Conservation (phyloP, 2,888 invertebrate species). For the Halictus ligatus region DNA sequence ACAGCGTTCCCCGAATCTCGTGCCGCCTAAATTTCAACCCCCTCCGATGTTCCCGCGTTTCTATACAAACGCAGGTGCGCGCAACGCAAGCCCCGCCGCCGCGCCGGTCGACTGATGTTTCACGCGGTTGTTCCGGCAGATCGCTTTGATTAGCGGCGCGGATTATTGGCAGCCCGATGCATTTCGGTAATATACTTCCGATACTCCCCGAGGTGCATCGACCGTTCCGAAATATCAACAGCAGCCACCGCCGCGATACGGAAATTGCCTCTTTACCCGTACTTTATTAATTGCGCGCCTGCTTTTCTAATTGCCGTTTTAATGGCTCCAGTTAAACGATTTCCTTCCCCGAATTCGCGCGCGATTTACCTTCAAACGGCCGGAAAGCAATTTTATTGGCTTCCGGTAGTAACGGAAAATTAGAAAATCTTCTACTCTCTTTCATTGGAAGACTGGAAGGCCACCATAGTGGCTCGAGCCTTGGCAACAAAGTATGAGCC, state of each 20-base stretch:
- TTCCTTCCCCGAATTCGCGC: too few species aligned
- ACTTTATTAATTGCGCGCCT: conserved; percentile 7
- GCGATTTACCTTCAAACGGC: neutral
- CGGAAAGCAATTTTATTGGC: neutral
- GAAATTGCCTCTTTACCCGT: conserved; percentile 10
- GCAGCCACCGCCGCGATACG: neutral
- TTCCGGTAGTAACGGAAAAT: neutral
- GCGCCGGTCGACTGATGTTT: conserved; percentile 25
- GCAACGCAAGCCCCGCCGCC: neutral
- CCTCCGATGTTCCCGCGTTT: neutral
- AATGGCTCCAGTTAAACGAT: neutral
- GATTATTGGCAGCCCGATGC: conserved; percentile 43
- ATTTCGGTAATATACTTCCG: conserved; percentile 48
- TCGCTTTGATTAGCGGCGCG: conserved; percentile 50
- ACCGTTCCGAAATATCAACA: conserved; percentile 31
- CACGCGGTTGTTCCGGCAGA: conserved; percentile 21
- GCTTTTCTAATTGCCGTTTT: neutral
- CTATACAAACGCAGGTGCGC: neutral
- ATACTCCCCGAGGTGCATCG: conserved; percentile 23
- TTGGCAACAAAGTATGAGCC: too few species aligned
- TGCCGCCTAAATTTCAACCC: neutral
- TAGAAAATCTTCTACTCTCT: neutral
- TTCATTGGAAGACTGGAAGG: too few species aligned
- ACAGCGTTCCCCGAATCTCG: conserved; percentile 16
- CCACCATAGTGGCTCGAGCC: too few species aligned